Evolutionary conservation across 2,888 invertebrate species (phyloP).

Genomic region (Cantharis lateralis): DNA sequence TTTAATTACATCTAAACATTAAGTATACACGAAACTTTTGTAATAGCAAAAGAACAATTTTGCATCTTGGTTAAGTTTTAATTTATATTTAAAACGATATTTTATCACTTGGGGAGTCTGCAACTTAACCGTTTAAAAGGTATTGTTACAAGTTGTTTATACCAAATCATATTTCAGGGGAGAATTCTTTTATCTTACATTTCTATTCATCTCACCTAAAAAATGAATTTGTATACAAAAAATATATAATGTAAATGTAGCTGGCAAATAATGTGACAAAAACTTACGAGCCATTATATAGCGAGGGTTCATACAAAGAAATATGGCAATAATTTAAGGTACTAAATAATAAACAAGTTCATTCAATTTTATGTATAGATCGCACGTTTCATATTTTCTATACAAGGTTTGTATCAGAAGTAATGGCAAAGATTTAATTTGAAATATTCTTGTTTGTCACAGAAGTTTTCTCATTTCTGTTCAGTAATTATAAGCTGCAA

Average conservation of each 20-base stretch:
- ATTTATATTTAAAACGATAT: too few relatives aligned
- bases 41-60: too few relatives aligned
- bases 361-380: not conserved
- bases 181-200: not conserved
- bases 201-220: not conserved
- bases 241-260: not conserved
- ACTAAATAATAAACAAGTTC: not conserved
- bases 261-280: not conserved
- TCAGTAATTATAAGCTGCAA: too few relatives aligned
- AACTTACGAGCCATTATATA: not conserved
- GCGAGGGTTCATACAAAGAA: not conserved
- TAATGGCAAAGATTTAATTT: too few relatives aligned
- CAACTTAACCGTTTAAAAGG: too few relatives aligned
- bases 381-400: not conserved
- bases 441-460: too few relatives aligned
- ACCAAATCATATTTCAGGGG: not conserved
- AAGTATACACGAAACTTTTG: too few relatives aligned
- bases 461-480: too few relatives aligned
- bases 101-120: too few relatives aligned
- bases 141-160: not conserved
- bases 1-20: too few relatives aligned
- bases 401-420: too few relatives aligned
- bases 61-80: too few relatives aligned
- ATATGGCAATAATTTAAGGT: not conserved
- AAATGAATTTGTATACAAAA: not conserved